Evolutionary conservation across 2,113 vertebrate genomes (phyloP).

Genomic region (Aegithalos caudatus): DNA sequence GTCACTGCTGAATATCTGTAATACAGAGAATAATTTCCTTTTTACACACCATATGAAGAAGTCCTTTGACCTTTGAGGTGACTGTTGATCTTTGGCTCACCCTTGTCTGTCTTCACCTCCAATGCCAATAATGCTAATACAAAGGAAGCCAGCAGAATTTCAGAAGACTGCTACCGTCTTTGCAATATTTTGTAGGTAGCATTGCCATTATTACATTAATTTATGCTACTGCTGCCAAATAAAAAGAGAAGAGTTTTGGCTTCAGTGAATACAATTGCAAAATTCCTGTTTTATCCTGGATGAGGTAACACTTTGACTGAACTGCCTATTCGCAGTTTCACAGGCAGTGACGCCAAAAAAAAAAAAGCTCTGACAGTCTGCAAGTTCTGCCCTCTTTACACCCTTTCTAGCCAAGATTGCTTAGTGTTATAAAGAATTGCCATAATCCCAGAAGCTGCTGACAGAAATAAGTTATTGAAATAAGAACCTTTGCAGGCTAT

Average conservation of each 20-base stretch:
- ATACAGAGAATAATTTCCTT: slow-evolving; percentile 22
- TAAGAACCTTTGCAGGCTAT: background rate
- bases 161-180: background rate
- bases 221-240: background rate
- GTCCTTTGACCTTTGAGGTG: slow-evolving; percentile 50
- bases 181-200: background rate
- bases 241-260: background rate
- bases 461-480: slow-evolving; percentile 30
- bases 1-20: background rate
- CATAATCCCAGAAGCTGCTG: slow-evolving; percentile 21
- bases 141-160: slow-evolving; percentile 18
- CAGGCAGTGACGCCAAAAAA: slow-evolving; percentile 20
- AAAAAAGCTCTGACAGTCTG: slow-evolving; percentile 31
- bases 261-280: slow-evolving; percentile 14
- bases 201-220: background rate
- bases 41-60: slow-evolving; percentile 45
- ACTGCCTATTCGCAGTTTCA: slow-evolving; percentile 51
- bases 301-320: slow-evolving; percentile 25
- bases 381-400: slow-evolving; percentile 63
- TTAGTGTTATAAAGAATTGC: slow-evolving; percentile 17
- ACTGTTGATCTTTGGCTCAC: slow-evolving; percentile 30
- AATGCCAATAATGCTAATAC: background rate
- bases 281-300: background rate
- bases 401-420: slow-evolving; percentile 40
- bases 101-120: slow-evolving; percentile 42